phyloP scores from a whole-genome alignment of 2,888 invertebrate species.

The Doris montereyensis region DNA sequence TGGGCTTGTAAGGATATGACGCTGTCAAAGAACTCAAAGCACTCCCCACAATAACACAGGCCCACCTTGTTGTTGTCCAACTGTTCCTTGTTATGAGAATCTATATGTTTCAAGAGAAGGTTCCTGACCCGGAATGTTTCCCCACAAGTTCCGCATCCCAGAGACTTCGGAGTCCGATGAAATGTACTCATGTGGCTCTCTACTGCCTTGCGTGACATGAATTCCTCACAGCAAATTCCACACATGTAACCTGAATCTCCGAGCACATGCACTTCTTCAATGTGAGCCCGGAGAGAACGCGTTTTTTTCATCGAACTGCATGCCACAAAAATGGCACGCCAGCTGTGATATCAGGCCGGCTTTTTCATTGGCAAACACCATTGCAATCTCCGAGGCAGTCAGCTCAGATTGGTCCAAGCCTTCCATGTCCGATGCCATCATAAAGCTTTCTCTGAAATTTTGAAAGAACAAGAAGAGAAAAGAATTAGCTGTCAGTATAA shows the following conservation, averaged over 20 bases:
- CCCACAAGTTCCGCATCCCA: constrained; percentile 41
- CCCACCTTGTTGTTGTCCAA: constrained; percentile 35
- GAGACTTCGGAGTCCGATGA: constrained; percentile 37
- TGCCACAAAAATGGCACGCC: constrained; percentile 42
- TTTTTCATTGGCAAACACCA: constrained; percentile 38
- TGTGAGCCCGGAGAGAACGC: constrained; percentile 37
- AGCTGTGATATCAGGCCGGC: constrained; percentile 38
- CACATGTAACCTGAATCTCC: constrained; percentile 42
- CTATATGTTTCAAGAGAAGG: constrained; percentile 36
- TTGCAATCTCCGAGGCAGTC: constrained; percentile 33
- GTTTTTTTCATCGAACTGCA: constrained; percentile 42
- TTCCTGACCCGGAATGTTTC: constrained; percentile 40
- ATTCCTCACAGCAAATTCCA: constrained; percentile 42
- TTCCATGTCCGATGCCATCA: too few relatives aligned
- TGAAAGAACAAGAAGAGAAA: too few relatives aligned
- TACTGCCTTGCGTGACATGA: constrained; percentile 43
- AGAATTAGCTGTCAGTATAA: too few relatives aligned
- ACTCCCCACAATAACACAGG: constrained; percentile 39
- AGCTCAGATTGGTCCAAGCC: constrained; percentile 31
- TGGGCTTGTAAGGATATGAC: constrained; percentile 35
- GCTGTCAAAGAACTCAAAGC: constrained; percentile 41
- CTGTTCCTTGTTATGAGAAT: constrained; percentile 36
- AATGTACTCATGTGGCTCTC: constrained; percentile 43
- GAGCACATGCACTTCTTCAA: constrained; percentile 42
- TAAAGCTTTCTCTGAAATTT: too few relatives aligned